Conservation (phyloP, 2,888 invertebrate genomes). For the Incurvaria masculella region DNA sequence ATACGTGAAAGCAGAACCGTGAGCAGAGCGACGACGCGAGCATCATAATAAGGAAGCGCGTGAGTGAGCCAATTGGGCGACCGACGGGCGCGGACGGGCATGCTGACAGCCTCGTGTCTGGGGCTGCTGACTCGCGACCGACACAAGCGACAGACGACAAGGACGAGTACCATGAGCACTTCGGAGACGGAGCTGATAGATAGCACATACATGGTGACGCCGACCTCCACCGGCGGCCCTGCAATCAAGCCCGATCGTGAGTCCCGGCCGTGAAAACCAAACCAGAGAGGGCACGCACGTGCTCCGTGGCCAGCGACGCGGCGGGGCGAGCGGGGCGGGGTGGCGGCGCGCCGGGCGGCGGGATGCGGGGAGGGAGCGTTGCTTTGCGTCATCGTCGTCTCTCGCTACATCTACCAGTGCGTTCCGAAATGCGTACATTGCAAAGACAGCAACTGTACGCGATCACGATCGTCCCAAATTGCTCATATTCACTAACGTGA, state of each 20-base stretch:
- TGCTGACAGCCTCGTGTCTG: slow-evolving; percentile 45
- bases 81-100: slow-evolving; percentile 44
- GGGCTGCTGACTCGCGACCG: slow-evolving; percentile 55
- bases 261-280: slow-evolving; percentile 47
- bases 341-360: slow-evolving; percentile 23
- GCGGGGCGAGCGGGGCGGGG: slow-evolving; percentile 21
- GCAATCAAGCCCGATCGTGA: slow-evolving; percentile 61
- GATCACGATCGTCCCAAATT: no score
- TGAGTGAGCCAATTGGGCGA: slow-evolving; percentile 38
- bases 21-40: slow-evolving; percentile 10
- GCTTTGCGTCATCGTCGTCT: no score
- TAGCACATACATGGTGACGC: slow-evolving; percentile 97
- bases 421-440: no score
- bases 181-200: slow-evolving; percentile 98
- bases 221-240: slow-evolving; percentile 97
- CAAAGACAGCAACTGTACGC: no score
- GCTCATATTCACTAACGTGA: no score
- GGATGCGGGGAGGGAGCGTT: slow-evolving; percentile 26
- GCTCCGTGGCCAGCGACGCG: slow-evolving; percentile 26
- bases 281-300: slow-evolving; percentile 37
- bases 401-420: no score
- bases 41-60: slow-evolving; percentile 51
- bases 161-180: slow-evolving; percentile 89
- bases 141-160: slow-evolving; percentile 50
- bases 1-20: slow-evolving; percentile 13